Percentiles rank a stretch among this genome's conserved stretches.
These are phyloP conservation scores for human DNA, from an alignment of 2,113 vertebrate species.

Conservation along the genomic window DNA sequence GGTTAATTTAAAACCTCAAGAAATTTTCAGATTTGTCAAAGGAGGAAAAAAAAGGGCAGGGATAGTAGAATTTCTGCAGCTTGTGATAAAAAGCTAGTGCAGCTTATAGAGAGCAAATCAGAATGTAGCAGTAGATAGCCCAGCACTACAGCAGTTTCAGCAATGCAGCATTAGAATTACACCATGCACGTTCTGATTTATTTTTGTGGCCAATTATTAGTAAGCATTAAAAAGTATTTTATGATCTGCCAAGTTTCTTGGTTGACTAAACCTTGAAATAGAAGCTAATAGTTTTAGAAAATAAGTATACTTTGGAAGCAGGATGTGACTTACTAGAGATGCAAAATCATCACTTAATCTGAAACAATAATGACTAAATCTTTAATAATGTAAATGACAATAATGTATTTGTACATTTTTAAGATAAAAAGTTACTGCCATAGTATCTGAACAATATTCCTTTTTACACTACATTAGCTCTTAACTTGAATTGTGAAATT, in stretches of 20 bases:
- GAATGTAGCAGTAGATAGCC: slow-evolving; percentile 80
- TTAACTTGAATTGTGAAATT: slow-evolving; percentile 75
- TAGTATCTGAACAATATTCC: slow-evolving; percentile 69
- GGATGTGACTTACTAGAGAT: slow-evolving; percentile 65
- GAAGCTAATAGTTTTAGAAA: slow-evolving; percentile 48
- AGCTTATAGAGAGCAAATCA: slow-evolving; percentile 85
- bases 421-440: slow-evolving; percentile 66
- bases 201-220: slow-evolving; percentile 74
- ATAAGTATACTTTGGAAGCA: neutral
- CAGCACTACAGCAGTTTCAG: slow-evolving; percentile 83
- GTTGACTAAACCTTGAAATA: slow-evolving; percentile 44
- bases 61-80: slow-evolving; percentile 87
- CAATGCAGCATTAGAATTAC: slow-evolving; percentile 87
- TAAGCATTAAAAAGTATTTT: slow-evolving; percentile 55
- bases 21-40: slow-evolving; percentile 81
- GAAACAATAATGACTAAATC: slow-evolving; percentile 51
- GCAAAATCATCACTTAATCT: slow-evolving; percentile 62
- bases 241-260: slow-evolving; percentile 25
- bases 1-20: slow-evolving; percentile 68
- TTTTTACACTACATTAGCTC: slow-evolving; percentile 77
- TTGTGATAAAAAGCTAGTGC: slow-evolving; percentile 82
- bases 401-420: slow-evolving; percentile 66
- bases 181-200: slow-evolving; percentile 80
- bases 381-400: slow-evolving; percentile 63
- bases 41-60: slow-evolving; percentile 51